Evolutionary conservation across 2,113 vertebrate genomes (phyloP), one percentile per base, ranked within the genome.

Genomic region (Penelope pileata): DNA sequence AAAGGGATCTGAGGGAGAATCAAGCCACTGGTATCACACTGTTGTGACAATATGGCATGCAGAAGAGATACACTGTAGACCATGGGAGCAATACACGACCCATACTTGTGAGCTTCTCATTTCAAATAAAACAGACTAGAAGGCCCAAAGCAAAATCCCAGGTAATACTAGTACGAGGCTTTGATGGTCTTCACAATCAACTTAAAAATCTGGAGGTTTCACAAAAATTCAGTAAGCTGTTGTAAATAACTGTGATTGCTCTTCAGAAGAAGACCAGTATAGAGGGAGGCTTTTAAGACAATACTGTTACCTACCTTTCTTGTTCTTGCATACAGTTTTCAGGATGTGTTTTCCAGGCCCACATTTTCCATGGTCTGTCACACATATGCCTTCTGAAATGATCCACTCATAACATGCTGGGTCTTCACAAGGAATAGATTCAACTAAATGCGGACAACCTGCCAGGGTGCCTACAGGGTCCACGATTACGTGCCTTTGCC

Each of bases 341-440:
- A 98, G 97, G 24, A 97, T 87, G 10, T 94, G 98, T 54, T 93
- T 97, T 18, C 99, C 99, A 18, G 95, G 96, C 70, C 99, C 99
- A 95, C 99, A 99, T 45, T 93, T 94, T 26, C 97, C 98, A 32
- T 96, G 95, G 38, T 96, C 88, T 59, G 98, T 92, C 9, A 98
- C 91, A 56, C 99, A 99, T 10, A 74, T 9, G 27, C 97, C 98
- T 94, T 98, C 98, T 2, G 97, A 97, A 24, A 98, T 29, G 14
- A 93, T 88, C 99, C 99, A 99, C 78, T 91, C 93, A 11, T 98
- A 98, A 48, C 99, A 99, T 70, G 88, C 16, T 0, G 99, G 98
- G 42, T 99, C 98, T 11, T 99, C 99, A 53, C 99, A 99, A 8
- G 98, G 99, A 79, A 99, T 91, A 38, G 98, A 98, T 94, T 99